Percentiles rank a stretch among this genome's conserved stretches.
phyloP scores from a whole-genome alignment of 2,797 vertebrate genomes.

The Pantherophis vulpinus region DNA sequence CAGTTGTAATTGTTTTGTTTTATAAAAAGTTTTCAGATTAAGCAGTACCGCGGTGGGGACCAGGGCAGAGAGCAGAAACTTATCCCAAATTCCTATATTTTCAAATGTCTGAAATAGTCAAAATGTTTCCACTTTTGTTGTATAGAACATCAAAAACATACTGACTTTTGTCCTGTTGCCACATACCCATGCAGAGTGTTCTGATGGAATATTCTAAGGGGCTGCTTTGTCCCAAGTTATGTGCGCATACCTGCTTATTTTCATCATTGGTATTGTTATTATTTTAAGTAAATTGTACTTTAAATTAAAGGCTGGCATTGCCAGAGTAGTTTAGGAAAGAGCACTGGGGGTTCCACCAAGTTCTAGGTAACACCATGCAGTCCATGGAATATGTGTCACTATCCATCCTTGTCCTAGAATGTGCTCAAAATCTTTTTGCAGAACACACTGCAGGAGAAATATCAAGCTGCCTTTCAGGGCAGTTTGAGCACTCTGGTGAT shows the following conservation, averaged over 20 bases:
- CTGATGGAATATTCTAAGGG: neutral
- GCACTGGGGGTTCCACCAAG: neutral
- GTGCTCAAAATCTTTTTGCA: neutral
- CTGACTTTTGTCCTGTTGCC: neutral
- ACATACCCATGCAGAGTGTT: neutral
- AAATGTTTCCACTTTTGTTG: neutral
- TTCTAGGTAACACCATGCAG: neutral
- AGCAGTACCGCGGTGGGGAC: neutral
- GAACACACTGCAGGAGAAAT: neutral
- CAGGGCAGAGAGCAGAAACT: neutral
- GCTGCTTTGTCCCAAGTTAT: neutral
- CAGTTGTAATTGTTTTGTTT: neutral
- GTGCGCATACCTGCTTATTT: neutral
- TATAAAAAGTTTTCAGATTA: neutral
- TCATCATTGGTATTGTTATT: neutral
- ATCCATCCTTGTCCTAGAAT: neutral
- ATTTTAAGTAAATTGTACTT: neutral
- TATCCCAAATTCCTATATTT: neutral
- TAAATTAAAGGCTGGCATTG: neutral
- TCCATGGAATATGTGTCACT: neutral
- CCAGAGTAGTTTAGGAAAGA: neutral
- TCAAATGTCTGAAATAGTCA: neutral
- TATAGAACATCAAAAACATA: neutral
- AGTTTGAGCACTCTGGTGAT: neutral
- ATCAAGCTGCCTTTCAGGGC: neutral